These are phyloP conservation scores for Melikaiella ostensackeni DNA, from an alignment of 2,888 invertebrate species.

Conservation along the genomic window DNA sequence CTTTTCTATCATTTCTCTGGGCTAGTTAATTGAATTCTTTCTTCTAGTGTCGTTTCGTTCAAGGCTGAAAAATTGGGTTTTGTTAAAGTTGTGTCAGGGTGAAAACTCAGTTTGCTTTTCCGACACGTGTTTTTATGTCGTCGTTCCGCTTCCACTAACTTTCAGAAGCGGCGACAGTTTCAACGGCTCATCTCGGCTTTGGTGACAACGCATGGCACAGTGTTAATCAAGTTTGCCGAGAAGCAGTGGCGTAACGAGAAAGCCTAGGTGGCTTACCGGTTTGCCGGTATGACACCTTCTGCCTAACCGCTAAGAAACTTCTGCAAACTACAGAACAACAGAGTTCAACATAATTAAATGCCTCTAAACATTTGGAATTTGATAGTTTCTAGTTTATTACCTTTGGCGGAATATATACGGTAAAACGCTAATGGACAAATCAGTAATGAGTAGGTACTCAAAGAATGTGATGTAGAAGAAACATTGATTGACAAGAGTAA, in stretches of 20 bases:
- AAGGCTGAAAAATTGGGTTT: constrained; percentile 27
- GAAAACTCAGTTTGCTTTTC: constrained; percentile 26
- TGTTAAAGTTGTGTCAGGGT: not conserved
- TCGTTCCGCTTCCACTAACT: constrained; percentile 19
- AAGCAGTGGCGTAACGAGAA: constrained; percentile 22
- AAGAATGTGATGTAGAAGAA: too few species aligned
- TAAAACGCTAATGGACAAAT: too few species aligned
- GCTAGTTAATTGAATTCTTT: constrained; percentile 34
- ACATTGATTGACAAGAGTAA: too few species aligned
- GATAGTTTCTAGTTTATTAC: not conserved
- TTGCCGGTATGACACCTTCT: constrained; percentile 28
- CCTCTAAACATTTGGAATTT: constrained; percentile 15
- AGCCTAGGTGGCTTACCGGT: constrained; percentile 30
- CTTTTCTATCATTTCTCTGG: constrained; percentile 6
- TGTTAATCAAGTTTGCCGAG: constrained; percentile 37
- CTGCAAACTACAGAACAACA: constrained; percentile 11
- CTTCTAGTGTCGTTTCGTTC: constrained; percentile 14
- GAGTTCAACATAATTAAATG: constrained; percentile 23
- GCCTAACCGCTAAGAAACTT: constrained; percentile 13
- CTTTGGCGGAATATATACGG: too few species aligned
- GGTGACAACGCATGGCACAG: constrained; percentile 23
- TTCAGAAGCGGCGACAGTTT: constrained; percentile 29
- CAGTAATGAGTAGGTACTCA: too few species aligned
- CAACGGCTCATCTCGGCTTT: constrained; percentile 37
- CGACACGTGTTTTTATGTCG: constrained; percentile 29